phyloP scores from a whole-genome alignment of 2,888 invertebrate species.

The Lasioglossum pauxillum region DNA sequence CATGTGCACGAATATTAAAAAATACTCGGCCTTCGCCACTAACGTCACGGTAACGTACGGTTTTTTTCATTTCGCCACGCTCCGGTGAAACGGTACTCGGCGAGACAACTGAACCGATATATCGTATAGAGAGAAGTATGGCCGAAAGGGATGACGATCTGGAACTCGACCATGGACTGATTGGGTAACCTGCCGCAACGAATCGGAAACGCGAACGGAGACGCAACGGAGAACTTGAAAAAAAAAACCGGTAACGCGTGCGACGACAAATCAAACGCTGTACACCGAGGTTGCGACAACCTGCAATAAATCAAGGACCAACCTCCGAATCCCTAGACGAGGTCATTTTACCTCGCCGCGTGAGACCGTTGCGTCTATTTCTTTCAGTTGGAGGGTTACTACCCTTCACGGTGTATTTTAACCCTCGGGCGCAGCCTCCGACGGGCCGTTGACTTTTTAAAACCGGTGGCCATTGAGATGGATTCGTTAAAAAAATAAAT shows the following conservation, averaged over 20 bases:
- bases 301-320: constrained; percentile 45
- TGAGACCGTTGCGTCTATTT: constrained; percentile 49
- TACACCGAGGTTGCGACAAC: background rate
- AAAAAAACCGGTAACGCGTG: constrained; percentile 26
- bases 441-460: background rate
- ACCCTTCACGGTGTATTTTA: constrained; percentile 1
- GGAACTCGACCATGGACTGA: background rate
- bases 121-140: background rate
- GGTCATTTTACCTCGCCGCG: constrained; percentile 32
- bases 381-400: background rate
- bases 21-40: constrained; percentile 58
- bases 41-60: constrained; percentile 19
- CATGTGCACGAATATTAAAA: constrained; percentile 47
- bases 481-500: background rate
- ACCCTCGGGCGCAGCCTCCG: constrained; percentile 12
- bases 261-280: constrained; percentile 24
- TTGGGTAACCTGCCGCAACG: constrained; percentile 3
- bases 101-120: constrained; percentile 21
- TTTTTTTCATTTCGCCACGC: constrained; percentile 18
- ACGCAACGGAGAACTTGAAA: background rate
- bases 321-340: constrained; percentile 40
- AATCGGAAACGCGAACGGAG: background rate
- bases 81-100: background rate
- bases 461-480: background rate
- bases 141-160: background rate